Percentiles rank a stretch among this genome's conserved stretches.
phyloP scores from a whole-genome alignment of 1,140 invertebrate genomes.

The Cydia strobilella region DNA sequence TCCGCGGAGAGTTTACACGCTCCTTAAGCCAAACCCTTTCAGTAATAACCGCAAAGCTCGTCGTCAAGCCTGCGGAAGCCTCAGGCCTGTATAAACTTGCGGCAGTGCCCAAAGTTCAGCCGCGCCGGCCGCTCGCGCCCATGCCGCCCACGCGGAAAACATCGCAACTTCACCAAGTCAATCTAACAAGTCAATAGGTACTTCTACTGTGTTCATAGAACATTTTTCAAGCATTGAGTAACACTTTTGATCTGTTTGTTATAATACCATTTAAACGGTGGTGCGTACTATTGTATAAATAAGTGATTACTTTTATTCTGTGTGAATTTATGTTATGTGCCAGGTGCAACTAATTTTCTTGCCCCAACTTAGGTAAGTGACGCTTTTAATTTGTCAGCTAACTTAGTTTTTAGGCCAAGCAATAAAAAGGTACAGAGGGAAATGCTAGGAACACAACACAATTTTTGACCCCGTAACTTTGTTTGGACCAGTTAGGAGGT shows the following conservation, averaged over 20 bases:
- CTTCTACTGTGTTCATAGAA: not conserved
- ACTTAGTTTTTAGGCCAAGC: too few relatives aligned
- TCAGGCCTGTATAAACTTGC: not conserved
- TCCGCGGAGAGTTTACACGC: conserved; percentile 23
- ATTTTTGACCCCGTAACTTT: too few relatives aligned
- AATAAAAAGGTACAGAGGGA: too few relatives aligned
- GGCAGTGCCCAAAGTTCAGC: conserved; percentile 27
- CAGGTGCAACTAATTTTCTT: conserved; percentile 23
- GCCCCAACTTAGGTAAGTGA: conserved; percentile 25
- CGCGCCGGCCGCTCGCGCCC: not conserved
- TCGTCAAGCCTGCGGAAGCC: conserved; percentile 42
- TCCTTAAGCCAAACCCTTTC: conserved; percentile 39
- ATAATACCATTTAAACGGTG: not conserved
- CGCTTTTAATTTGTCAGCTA: not conserved
- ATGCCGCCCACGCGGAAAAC: conserved; percentile 36
- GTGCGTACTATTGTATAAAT: not conserved
- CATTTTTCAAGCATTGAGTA: not conserved
- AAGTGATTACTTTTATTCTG: not conserved
- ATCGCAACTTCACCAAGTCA: conserved; percentile 24
- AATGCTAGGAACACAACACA: too few relatives aligned
- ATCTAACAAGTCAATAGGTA: conserved; percentile 20
- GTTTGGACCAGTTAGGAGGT: too few relatives aligned
- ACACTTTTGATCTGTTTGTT: not conserved
- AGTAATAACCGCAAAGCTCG: conserved; percentile 56
- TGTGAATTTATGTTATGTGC: conserved; percentile 22